Conservation (phyloP, 2,888 invertebrate genomes). For the Thysanoteuthis rhombus region DNA sequence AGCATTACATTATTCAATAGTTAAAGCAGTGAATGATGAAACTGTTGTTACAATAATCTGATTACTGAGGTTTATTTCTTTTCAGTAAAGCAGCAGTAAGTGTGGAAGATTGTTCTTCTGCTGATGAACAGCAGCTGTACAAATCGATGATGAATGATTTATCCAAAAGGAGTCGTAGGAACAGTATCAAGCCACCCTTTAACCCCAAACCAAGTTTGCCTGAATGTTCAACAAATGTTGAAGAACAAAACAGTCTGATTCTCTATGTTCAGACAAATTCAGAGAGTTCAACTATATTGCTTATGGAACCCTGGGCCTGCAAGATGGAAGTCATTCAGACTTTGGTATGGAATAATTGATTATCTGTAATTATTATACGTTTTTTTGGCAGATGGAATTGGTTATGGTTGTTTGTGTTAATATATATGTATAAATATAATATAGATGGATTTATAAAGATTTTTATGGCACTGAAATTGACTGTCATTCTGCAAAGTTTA, state of each 20-base stretch:
- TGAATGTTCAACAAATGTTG: conserved; percentile 23
- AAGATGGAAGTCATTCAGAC: conserved; percentile 24
- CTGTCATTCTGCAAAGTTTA: too few species aligned
- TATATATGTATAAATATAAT: too few species aligned
- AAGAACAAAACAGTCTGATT: not conserved
- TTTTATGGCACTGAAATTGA: too few species aligned
- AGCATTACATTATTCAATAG: too few species aligned
- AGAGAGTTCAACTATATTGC: not conserved
- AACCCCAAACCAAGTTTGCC: conserved; percentile 19
- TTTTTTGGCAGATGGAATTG: too few species aligned
- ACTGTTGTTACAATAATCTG: too few species aligned
- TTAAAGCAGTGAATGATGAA: too few species aligned
- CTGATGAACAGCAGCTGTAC: not conserved
- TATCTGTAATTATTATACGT: too few species aligned
- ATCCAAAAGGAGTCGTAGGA: not conserved
- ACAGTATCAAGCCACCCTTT: not conserved
- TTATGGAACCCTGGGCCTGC: conserved; percentile 21
- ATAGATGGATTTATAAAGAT: too few species aligned
- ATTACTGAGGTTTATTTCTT: not conserved
- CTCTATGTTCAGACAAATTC: conserved; percentile 23
- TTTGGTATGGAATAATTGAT: not conserved
- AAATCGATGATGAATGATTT: not conserved
- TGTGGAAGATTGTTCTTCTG: not conserved
- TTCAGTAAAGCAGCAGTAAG: not conserved
- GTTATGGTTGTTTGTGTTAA: too few species aligned